Conservation (phyloP, 2,888 invertebrate species). For the Plebejus anna region DNA sequence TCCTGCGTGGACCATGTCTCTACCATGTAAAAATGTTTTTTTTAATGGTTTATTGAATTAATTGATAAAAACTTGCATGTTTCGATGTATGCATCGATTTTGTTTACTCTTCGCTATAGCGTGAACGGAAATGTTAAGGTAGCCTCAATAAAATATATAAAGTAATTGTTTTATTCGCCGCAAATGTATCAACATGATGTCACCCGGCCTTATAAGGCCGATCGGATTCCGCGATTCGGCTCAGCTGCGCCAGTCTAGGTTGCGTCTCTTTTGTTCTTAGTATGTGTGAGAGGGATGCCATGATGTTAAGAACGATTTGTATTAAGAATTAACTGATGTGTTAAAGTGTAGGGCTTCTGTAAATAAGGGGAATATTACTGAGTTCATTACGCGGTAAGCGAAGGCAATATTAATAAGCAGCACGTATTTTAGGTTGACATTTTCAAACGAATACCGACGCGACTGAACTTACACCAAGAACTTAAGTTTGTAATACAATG, state of each 20-base stretch:
- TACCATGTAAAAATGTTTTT: too few relatives aligned
- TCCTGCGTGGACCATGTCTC: too few relatives aligned
- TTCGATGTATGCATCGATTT: neutral
- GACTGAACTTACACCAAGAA: too few relatives aligned
- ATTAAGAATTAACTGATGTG: too few relatives aligned
- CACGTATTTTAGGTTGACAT: neutral
- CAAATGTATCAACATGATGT: conserved; percentile 4
- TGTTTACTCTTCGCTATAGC: neutral
- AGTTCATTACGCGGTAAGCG: neutral
- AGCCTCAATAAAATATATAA: conserved; percentile 23
- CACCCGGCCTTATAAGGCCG: conserved; percentile 11
- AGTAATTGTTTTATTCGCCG: conserved; percentile 14
- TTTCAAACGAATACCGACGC: neutral
- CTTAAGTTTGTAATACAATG: too few relatives aligned
- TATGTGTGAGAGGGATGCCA: too few relatives aligned
- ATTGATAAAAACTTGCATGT: neutral
- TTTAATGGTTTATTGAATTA: too few relatives aligned
- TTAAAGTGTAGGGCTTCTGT: conserved; percentile 8
- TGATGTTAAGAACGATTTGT: too few relatives aligned
- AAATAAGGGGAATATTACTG: neutral
- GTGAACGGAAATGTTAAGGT: conserved; percentile 6
- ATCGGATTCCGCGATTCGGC: neutral
- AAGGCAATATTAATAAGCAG: neutral
- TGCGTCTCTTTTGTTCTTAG: too few relatives aligned
- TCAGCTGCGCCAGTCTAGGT: too few relatives aligned